These are phyloP conservation scores for Thalassarche chlororhynchos DNA, from an alignment of 2,113 vertebrate species.

Conservation along the genomic window DNA sequence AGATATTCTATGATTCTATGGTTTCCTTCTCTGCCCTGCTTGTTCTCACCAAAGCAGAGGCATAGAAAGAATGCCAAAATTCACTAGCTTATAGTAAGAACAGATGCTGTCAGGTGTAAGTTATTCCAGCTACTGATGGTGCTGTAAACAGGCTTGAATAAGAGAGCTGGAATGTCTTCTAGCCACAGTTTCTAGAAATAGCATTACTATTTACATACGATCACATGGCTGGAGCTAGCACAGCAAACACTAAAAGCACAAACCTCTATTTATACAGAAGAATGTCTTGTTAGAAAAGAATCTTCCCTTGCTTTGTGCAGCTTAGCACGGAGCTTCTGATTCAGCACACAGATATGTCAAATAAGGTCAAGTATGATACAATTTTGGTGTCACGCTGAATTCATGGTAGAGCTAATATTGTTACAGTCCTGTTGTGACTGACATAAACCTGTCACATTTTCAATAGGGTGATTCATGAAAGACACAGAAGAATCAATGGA, in stretches of 20 bases:
- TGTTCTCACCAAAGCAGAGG: not conserved
- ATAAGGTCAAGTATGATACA: constrained; percentile 45
- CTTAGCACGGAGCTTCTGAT: not conserved
- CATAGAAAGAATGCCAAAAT: not conserved
- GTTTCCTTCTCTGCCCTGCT: not conserved
- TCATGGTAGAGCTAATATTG: constrained; percentile 27
- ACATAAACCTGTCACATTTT: constrained; percentile 29
- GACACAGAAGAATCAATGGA: constrained; percentile 18
- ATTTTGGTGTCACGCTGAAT: not conserved
- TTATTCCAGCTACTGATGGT: not conserved
- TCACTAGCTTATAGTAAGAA: not conserved
- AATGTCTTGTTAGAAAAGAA: not conserved
- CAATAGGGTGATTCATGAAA: constrained; percentile 12
- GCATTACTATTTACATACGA: not conserved
- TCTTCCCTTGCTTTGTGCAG: not conserved
- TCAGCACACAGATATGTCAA: not conserved
- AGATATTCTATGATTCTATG: not conserved
- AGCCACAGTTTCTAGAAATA: not conserved
- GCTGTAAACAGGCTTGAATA: not conserved
- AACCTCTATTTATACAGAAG: not conserved
- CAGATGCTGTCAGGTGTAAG: not conserved
- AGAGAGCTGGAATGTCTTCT: not conserved
- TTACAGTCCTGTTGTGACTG: constrained; percentile 30
- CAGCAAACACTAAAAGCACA: not conserved
- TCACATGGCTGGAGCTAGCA: not conserved